A percentile compares a stretch with the other conserved stretches of the same genome.
Conservation (phyloP, 1,140 invertebrate genomes). For the Platorchestia sp. region DNA sequence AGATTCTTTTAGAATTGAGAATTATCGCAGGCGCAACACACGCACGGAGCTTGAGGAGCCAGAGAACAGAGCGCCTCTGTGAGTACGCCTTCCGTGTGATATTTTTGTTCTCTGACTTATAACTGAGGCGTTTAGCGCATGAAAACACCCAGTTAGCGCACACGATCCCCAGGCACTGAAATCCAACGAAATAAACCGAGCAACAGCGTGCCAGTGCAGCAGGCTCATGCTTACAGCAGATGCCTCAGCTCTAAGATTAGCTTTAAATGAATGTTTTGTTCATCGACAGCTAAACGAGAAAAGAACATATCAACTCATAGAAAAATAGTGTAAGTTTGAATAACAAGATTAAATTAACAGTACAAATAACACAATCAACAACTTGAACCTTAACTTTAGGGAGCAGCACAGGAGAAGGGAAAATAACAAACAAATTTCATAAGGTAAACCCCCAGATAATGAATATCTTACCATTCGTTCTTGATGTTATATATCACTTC, state of each 20-base stretch:
- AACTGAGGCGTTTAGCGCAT: background rate
- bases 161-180: background rate
- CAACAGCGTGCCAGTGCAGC: background rate
- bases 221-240: background rate
- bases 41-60: background rate
- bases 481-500: background rate
- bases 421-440: background rate
- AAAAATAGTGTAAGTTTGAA: background rate
- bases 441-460: background rate
- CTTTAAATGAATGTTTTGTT: background rate
- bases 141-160: background rate
- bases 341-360: background rate
- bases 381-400: background rate
- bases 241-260: background rate
- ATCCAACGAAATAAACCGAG: background rate
- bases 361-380: background rate
- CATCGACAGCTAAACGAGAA: background rate
- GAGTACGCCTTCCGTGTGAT: background rate
- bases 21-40: background rate
- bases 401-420: background rate
- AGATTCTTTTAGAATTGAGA: background rate
- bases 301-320: background rate
- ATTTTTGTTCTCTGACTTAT: conserved; percentile 10
- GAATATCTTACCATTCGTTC: background rate
- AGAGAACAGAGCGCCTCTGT: background rate